These are phyloP conservation scores for Alethe castanea DNA, from an alignment of 2,113 vertebrate genomes.

Conservation along the genomic window DNA sequence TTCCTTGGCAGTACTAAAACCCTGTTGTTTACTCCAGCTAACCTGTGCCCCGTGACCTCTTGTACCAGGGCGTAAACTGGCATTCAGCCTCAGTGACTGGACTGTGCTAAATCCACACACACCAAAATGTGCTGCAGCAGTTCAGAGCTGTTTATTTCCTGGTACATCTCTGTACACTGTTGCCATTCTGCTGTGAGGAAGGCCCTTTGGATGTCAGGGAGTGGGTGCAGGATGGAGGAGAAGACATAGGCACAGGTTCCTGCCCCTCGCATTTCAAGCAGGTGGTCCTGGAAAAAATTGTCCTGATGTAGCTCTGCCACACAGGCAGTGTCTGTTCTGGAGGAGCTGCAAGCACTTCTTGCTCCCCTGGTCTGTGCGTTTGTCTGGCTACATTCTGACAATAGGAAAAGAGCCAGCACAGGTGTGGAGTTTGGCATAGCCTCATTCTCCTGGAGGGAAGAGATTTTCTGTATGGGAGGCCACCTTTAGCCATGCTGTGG, in stretches of 20 bases:
- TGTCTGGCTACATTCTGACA: neutral
- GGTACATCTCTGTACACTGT: neutral
- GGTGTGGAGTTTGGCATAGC: neutral
- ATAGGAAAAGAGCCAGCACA: neutral
- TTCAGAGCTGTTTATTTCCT: neutral
- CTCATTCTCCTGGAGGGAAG: neutral
- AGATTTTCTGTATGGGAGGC: neutral
- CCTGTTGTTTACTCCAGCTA: neutral
- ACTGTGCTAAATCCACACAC: neutral
- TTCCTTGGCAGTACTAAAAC: neutral
- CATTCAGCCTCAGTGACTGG: neutral
- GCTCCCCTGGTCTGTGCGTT: neutral
- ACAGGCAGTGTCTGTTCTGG: fast-evolving
- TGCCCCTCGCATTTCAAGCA: neutral
- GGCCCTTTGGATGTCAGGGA: neutral
- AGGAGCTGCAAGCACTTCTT: neutral
- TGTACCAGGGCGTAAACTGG: neutral
- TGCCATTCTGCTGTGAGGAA: neutral
- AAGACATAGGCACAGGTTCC: neutral
- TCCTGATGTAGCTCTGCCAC: neutral
- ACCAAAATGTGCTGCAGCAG: neutral
- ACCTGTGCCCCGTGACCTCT: constrained; percentile 10
- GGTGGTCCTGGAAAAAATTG: neutral
- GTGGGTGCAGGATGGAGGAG: neutral
- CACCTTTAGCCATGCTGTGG: neutral